These are phyloP conservation scores for Phyllopteryx taeniolatus DNA, from an alignment of 2,113 vertebrate species.

Conservation along the genomic window DNA sequence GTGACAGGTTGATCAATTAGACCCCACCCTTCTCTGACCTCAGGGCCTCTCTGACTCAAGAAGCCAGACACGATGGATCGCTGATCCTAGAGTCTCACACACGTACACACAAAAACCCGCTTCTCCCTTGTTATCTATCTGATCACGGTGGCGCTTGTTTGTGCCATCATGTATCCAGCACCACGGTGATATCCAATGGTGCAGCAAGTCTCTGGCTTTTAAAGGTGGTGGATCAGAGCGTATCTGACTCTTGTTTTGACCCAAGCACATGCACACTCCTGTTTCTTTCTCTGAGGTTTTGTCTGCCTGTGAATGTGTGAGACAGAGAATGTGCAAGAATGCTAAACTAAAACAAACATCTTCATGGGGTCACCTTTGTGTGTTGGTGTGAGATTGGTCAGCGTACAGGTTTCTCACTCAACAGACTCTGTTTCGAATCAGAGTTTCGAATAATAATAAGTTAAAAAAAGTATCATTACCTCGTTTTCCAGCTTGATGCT, in stretches of 20 bases:
- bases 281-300: background rate
- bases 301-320: background rate
- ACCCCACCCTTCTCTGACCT: conserved; percentile 84
- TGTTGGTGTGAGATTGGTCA: background rate
- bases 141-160: conserved; percentile 32
- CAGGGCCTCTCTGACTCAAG: conserved; percentile 81
- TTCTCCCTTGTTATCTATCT: conserved; percentile 32
- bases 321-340: background rate
- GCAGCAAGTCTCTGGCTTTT: conserved; percentile 55
- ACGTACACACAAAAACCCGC: conserved; percentile 18
- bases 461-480: too few relatives aligned
- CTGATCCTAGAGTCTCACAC: conserved; percentile 62
- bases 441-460: too few relatives aligned
- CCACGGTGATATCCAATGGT: conserved; percentile 47
- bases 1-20: conserved; percentile 97
- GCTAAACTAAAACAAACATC: background rate
- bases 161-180: conserved; percentile 8
- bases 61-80: conserved; percentile 88
- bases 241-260: conserved; percentile 32
- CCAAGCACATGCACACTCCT: conserved; percentile 10
- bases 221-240: conserved; percentile 30
- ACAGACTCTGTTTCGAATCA: too few relatives aligned
- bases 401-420: background rate
- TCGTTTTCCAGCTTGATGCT: too few relatives aligned
- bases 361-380: background rate